Conservation (phyloP, 92 coral and sea anemone genomes). For the Palythoa grandiflora region DNA sequence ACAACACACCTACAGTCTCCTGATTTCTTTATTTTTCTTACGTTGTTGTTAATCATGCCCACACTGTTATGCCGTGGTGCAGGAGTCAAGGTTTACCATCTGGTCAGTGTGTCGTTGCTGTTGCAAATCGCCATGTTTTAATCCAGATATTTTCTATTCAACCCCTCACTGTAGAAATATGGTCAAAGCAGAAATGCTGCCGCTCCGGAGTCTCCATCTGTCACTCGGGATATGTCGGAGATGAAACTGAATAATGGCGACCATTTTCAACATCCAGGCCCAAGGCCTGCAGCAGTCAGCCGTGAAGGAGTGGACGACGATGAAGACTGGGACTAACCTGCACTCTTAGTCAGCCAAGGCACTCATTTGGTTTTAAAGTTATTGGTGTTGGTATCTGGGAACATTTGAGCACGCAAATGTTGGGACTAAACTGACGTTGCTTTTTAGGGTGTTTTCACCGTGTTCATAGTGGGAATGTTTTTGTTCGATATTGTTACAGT, state of each 20-base stretch:
- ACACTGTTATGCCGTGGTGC: no score
- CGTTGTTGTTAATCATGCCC: no score
- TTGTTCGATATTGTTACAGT: constrained; percentile 1
- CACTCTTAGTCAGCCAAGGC: neutral
- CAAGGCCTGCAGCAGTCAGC: constrained; percentile 1
- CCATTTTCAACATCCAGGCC: constrained; percentile 11
- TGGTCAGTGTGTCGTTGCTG: no score
- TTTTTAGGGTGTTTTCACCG: neutral
- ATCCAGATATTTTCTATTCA: no score
- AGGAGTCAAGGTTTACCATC: no score
- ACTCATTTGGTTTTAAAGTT: neutral
- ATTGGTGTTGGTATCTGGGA: neutral
- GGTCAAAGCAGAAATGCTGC: neutral
- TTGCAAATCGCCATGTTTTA: no score
- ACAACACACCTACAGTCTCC: no score
- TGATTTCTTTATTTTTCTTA: neutral
- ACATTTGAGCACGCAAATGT: neutral
- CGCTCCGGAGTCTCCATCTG: neutral
- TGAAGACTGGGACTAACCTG: constrained; percentile 39
- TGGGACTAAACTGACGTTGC: neutral
- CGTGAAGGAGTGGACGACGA: constrained; percentile 32
- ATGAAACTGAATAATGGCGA: neutral
- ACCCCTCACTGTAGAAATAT: constrained; percentile 3
- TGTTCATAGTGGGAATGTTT: constrained; percentile 1
- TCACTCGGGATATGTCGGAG: constrained; percentile 2